phyloP scores from a whole-genome alignment of 2,113 vertebrate species.

The Murina feae region DNA sequence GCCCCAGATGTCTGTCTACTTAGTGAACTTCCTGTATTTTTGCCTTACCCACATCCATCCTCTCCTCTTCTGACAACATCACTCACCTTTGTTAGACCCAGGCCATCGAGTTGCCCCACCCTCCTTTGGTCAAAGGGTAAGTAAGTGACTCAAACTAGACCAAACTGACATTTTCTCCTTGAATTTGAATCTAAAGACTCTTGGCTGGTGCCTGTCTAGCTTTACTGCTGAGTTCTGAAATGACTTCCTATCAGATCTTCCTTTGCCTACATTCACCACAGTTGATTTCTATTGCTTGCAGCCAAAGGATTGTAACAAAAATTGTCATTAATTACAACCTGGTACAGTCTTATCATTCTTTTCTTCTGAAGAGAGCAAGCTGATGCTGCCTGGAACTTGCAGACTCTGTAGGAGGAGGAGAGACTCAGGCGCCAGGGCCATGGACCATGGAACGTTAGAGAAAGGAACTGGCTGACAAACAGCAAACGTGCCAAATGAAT shows the following conservation, averaged over 20 bases:
- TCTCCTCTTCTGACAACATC: neutral
- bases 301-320: neutral
- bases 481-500: conserved; percentile 25
- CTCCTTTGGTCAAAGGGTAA: neutral
- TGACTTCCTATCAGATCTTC: neutral
- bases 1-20: neutral
- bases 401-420: neutral
- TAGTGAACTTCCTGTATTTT: neutral
- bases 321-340: neutral
- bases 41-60: neutral
- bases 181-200: neutral
- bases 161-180: neutral
- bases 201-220: neutral
- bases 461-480: conserved; percentile 52
- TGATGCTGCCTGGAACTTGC: neutral
- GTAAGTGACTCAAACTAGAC: neutral
- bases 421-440: neutral
- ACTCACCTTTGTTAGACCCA: neutral
- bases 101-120: neutral
- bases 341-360: neutral
- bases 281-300: neutral
- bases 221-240: neutral
- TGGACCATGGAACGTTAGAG: neutral
- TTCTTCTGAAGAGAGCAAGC: neutral
- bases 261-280: neutral